Evolutionary conservation across 2,797 vertebrate species (phyloP), one percentile per base, ranked within the genome.

Genomic region (Distichodus sexfasciatus): DNA sequence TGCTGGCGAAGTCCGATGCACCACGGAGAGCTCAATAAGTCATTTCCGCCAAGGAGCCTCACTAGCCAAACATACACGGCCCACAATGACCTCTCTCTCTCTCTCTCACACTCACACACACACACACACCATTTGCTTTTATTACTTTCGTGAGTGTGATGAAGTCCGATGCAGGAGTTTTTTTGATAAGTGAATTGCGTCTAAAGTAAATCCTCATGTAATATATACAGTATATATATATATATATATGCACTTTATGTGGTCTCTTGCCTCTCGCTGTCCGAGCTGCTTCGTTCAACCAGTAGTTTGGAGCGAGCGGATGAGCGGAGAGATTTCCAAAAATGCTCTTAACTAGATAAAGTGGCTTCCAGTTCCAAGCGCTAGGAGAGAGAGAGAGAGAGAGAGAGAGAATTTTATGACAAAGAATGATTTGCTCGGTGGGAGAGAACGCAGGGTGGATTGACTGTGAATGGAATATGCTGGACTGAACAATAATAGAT

Each of bases 11-110:
- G 23, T 63, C 24, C 21, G 35, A 65, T 40, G 61, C 48, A 73
- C 61, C 66, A 60, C 60, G 33, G 66, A 75, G 40, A 75, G 53
- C 72, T 53, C 66, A 65, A 58, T 53, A 51, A 75, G 69, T 58
- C 46, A 75, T 70, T 75, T 75, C 72, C 48, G 24, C 61, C 29
- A 54, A 69, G 61, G 50, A 60, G 26, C 59, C 41, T 65, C 54
- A 50, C 43, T 44, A 46, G 71, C 43, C 58, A 70, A 62, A 35
- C 33, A 55, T n/a, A n/a, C 44, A 60, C 44, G 55, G 61, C 50
- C 36, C 23, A 40, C 50, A 12, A 23, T 66, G 61, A 74, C 51
- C 57, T 35, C 29, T 23, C 17, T 38, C 17, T 47, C n/a, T 47
- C 46, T 31, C 4, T 47, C 48, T 31, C 6, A n/a, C n/a, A n/a